Percentiles rank a stretch among this genome's conserved stretches.
phyloP scores from a whole-genome alignment of 2,888 invertebrate species.

The Ametastegia equiseti region DNA sequence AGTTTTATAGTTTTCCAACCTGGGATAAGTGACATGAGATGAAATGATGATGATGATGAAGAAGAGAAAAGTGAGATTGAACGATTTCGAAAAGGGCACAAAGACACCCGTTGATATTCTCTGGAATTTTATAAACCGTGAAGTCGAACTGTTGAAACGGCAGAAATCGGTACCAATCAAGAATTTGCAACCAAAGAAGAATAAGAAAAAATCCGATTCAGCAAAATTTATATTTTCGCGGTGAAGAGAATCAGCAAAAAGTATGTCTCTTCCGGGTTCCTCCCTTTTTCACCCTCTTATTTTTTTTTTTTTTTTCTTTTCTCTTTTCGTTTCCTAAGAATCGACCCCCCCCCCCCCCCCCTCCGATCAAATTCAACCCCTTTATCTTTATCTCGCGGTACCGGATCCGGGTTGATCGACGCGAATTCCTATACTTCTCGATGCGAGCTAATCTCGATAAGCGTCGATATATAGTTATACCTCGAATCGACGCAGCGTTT shows the following conservation, averaged over 20 bases:
- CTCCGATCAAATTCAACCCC: slow-evolving; percentile 29
- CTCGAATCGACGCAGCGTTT: slow-evolving; percentile 68
- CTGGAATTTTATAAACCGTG: neutral
- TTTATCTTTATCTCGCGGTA: slow-evolving; percentile 19
- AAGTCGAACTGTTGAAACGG: neutral
- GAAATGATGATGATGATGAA: no score
- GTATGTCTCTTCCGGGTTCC: slow-evolving; percentile 5
- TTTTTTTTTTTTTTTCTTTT: neutral
- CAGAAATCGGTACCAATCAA: neutral
- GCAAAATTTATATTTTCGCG: slow-evolving; percentile 32
- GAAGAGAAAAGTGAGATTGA: neutral
- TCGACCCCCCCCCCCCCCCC: slow-evolving; percentile 24
- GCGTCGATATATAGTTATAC: slow-evolving; percentile 58
- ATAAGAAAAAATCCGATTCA: neutral
- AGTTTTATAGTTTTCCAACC: neutral
- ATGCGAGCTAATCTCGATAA: slow-evolving; percentile 30
- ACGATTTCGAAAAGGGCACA: no score
- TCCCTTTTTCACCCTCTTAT: neutral
- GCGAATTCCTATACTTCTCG: neutral
- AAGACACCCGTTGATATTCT: neutral
- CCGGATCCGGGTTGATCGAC: slow-evolving; percentile 24
- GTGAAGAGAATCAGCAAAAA: slow-evolving; percentile 21
- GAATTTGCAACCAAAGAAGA: neutral
- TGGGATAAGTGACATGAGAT: no score
- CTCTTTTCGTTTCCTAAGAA: neutral